phyloP scores from a whole-genome alignment of 2,113 vertebrate species.

The Budorcas taxicolor region DNA sequence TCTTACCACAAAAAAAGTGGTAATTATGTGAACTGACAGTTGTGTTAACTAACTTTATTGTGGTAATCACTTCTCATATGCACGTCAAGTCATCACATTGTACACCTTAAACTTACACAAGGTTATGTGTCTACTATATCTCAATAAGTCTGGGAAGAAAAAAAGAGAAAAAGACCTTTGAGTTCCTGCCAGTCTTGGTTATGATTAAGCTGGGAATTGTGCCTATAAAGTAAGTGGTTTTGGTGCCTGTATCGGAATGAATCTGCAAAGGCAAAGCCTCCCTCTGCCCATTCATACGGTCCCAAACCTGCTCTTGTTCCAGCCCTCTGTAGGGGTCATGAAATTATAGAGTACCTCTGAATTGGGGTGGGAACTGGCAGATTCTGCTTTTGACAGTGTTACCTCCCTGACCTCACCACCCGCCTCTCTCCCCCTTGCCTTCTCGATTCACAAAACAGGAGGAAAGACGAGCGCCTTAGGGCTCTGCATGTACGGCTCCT shows the following conservation, averaged over 20 bases:
- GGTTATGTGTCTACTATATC: background rate
- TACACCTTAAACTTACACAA: background rate
- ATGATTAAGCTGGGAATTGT: background rate
- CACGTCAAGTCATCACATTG: background rate
- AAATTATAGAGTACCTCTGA: background rate
- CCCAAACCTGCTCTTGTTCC: background rate
- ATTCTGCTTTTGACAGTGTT: background rate
- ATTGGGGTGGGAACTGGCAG: background rate
- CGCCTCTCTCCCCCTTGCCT: background rate
- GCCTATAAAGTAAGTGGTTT: background rate
- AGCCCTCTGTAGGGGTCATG: background rate
- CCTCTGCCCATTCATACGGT: background rate
- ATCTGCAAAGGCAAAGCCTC: background rate
- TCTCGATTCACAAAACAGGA: background rate
- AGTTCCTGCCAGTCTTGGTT: background rate
- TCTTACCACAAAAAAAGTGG: rapidly evolving
- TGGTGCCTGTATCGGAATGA: background rate
- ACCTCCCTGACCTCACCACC: background rate
- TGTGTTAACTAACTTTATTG: background rate
- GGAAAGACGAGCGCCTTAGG: no score
- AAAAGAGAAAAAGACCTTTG: background rate
- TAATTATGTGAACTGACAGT: background rate
- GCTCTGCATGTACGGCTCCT: background rate
- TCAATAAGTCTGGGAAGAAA: background rate
- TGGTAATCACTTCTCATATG: background rate